Evolutionary conservation across 2,888 invertebrate genomes (phyloP).

Genomic region (Schizaphis graminum): DNA sequence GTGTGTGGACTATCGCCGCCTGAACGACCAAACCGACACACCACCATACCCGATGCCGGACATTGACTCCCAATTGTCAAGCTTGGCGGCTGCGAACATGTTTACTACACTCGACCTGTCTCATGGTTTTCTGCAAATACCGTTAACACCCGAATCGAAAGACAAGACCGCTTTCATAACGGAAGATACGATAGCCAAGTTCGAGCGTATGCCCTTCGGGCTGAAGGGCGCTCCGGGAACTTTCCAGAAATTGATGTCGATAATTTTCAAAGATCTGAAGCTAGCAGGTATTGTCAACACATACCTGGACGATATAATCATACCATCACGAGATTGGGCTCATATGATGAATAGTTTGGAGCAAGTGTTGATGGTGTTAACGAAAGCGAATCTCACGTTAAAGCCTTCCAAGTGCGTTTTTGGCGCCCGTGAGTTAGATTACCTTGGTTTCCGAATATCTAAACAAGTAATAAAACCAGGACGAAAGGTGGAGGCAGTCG

Average conservation of each 20-base stretch:
- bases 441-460: not conserved
- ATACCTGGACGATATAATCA: too few relatives aligned
- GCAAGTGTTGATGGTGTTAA: not conserved
- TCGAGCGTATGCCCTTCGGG: not conserved
- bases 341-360: not conserved
- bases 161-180: not conserved
- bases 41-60: slow-evolving; percentile 22
- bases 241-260: not conserved
- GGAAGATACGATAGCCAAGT: not conserved
- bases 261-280: not conserved
- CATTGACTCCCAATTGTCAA: not conserved
- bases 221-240: not conserved
- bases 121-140: not conserved
- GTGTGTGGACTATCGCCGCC: not conserved
- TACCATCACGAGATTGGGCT: too few relatives aligned
- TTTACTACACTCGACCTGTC: not conserved
- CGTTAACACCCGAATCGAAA: not conserved
- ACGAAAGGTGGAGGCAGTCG: not conserved
- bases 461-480: not conserved
- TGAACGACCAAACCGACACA: not conserved
- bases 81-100: not conserved
- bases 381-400: not conserved
- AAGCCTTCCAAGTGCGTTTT: not conserved
- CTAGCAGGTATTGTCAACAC: too few relatives aligned
- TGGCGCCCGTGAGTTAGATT: not conserved